Percentiles rank a stretch among this genome's conserved stretches.
Evolutionary conservation across 2,888 invertebrate species (phyloP).

Genomic region (Pherbina coryleti): DNA sequence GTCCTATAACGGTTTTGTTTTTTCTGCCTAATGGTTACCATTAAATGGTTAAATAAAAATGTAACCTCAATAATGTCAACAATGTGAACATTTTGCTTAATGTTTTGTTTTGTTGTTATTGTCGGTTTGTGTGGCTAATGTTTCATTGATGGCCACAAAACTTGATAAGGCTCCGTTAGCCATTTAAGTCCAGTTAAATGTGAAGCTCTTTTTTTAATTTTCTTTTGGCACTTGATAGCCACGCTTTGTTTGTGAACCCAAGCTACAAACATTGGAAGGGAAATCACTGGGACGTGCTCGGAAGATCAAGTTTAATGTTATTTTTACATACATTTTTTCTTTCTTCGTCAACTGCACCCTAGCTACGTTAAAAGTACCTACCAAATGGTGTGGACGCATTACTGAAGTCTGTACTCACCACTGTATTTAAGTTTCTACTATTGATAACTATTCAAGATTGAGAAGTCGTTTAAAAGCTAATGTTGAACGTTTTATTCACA

Average conservation of each 20-base stretch:
- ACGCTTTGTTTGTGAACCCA: constrained; percentile 53
- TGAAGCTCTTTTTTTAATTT: not conserved
- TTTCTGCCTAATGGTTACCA: too few species aligned
- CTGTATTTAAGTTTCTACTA: not conserved
- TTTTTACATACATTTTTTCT: not conserved
- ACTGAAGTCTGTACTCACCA: not conserved
- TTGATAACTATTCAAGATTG: not conserved
- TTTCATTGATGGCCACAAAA: not conserved
- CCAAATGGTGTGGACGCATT: not conserved
- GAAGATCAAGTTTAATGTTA: constrained; percentile 47
- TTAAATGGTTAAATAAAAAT: too few species aligned
- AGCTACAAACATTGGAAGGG: constrained; percentile 6
- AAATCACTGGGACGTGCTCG: constrained; percentile 52
- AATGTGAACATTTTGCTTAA: too few species aligned
- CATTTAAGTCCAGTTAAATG: constrained; percentile 2
- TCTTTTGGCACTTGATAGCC: constrained; percentile 18
- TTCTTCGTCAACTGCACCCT: not conserved
- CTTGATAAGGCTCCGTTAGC: not conserved
- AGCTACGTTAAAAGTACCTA: too few species aligned
- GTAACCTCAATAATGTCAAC: too few species aligned
- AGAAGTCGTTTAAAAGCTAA: not conserved
- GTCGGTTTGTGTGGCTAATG: too few species aligned
- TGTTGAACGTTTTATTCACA: constrained; percentile 42
- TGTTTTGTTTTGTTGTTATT: too few species aligned
- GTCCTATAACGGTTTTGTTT: too few species aligned